Evolutionary conservation across 2,888 invertebrate species (phyloP), one percentile per base, ranked within the genome.

Genomic region (Drosophila parthenogenetica): DNA sequence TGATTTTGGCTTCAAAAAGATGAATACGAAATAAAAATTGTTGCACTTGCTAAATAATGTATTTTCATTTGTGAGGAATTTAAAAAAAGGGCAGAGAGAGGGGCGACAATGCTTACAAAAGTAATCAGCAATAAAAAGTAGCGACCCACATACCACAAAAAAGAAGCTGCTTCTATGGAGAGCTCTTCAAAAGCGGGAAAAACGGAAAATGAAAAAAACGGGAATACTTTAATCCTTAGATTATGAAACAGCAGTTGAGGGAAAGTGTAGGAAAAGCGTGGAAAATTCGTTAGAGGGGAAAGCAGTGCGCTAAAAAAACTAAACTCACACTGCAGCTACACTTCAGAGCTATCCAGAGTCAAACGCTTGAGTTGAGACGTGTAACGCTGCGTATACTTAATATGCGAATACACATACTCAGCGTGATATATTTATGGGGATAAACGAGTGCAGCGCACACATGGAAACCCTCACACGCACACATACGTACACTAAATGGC

Each of bases 351-450:
- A 29, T 22, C 45, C 57, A 13, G 55, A 53, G 76, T 69, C 57
- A 51, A 69, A 3, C 64, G 37, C 69, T 74, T 64, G 32, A 73
- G 71, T 61, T 66, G 59, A 55, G 48, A 69, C 63, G 55, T 49
- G 64, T 45, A 57, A 77, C 70, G 67, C 70, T 59, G 87, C 87
- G 82, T 86, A 79, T 88, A 79, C 89, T 82, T 82, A 77, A 88
- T 73, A 79, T 74, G 65, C 62, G 69, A 69, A 53, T 64, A 61
- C 50, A 66, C 60, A 69, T 57, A 65, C 64, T 57, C 73, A 57
- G 49, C 63, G 45, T 69, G 35, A 11, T 67, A 81, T 87, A 86
- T 83, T 83, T 88, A 88, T 82, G 81, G 73, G 67, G 83, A 78
- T 88, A 79, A 76, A 72, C 69, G 76, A 84, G 66, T 60, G 64